Conservation (phyloP, 2,113 vertebrate species). For the Tapirus terrestris region DNA sequence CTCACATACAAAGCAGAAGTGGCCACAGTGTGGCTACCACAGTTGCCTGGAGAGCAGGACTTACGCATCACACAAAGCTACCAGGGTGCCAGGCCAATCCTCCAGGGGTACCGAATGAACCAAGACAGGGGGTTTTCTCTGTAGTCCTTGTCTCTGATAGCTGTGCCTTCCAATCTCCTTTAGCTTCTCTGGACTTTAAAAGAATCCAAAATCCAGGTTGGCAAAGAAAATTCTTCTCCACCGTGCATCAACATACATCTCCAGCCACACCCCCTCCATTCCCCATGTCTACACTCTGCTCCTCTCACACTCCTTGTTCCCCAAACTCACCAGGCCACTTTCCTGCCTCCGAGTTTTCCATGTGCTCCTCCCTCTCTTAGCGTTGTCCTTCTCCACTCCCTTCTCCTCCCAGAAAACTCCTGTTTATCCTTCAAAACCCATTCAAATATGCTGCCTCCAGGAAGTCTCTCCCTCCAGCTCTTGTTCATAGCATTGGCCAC, state of each 20-base stretch:
- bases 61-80: background rate
- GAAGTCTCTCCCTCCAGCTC: background rate
- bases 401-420: background rate
- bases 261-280: background rate
- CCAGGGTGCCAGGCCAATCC: background rate
- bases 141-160: background rate
- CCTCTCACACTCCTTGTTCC: background rate
- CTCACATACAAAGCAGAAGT: background rate
- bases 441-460: background rate
- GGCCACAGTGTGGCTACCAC: background rate
- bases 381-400: no score
- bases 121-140: background rate
- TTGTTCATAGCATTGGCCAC: background rate
- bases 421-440: background rate
- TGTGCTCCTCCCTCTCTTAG: background rate
- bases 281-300: rapidly evolving
- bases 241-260: rapidly evolving
- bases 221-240: no score
- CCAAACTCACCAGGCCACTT: background rate
- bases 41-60: background rate
- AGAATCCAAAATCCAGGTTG: background rate
- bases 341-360: background rate
- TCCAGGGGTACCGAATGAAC: background rate
- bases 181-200: background rate
- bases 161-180: background rate